Base-by-base conservation (phyloP, 2,113 vertebrate species). In the Anseranas semipalmata region DNA sequence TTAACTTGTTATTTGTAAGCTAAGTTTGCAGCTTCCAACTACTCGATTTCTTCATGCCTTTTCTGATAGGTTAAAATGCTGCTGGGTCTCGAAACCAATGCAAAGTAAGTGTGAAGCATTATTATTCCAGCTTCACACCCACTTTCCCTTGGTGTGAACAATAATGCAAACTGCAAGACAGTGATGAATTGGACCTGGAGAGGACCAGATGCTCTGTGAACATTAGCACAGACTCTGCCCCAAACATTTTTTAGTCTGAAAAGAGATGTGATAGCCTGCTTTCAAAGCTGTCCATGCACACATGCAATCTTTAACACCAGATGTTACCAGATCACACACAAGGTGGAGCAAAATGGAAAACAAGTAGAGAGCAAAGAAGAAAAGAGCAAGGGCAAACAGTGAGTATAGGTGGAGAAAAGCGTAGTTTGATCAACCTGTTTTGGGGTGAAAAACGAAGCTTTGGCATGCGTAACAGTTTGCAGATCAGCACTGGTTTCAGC, bases 81-180 rank as follows among this genome's bases (percentile, higher is more conserved):
- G 75, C 3, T n/a, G 73, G 73, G 11, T n/a, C 48, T 79, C 93
- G 73, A 89, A 79, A 33, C 84, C 90, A n/a, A 39, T 6, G 92
- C 84, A 91, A 87, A 94, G 73, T 58, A 10, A 95, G 92, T 90
- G 95, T 73, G 91, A 96, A 97, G 89, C 89, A 78, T 96, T 82
- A 85, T 95, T 89, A 95, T 96, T 96, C 94, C 95, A 95, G 82
- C 95, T 97, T 95, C 96, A 96, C 95, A 96, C 95, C 96, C 90
- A 65, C 95, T 91, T 90, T 53, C 45, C 90, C 89, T 72, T 65
- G 66, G 90, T 62, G 96, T 78, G 92, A 96, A 60, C 93, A 95
- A 89, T 84, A 94, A 94, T n/a, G 93, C 93, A 60, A 81, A 74
- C 68, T 62, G 86, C 28, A 73, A 90, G 93, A 94, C 96, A 95